Conservation (phyloP, 2,797 vertebrate genomes). For the Malurus leucopterus region DNA sequence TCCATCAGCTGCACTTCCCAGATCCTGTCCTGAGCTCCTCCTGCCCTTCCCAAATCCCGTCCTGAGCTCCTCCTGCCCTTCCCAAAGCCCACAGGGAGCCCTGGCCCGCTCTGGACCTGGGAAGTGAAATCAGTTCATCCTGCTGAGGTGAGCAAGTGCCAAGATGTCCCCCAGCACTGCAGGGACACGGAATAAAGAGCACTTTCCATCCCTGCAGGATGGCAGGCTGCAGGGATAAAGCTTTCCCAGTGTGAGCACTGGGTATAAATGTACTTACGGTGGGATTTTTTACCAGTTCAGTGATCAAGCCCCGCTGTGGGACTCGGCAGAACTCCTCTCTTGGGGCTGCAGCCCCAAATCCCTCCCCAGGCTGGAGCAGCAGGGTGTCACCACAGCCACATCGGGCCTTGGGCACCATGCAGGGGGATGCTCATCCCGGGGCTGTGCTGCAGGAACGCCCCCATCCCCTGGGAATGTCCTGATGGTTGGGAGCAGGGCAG, state of each 20-base stretch:
- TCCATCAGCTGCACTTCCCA: not conserved
- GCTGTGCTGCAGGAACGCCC: not conserved
- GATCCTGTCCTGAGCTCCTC: not conserved
- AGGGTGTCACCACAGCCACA: not conserved
- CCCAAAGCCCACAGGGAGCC: not conserved
- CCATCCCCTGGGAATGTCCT: not conserved
- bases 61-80: not conserved
- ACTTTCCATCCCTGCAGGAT: not conserved
- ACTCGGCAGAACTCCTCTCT: not conserved
- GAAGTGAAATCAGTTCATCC: not conserved
- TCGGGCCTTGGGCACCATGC: not conserved
- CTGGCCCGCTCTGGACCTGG: not conserved
- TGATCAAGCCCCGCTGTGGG: not conserved
- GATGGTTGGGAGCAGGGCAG: not conserved
- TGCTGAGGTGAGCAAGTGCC: not conserved
- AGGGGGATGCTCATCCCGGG: not conserved
- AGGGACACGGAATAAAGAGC: not conserved
- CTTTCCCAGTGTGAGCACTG: not conserved
- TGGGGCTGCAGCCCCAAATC: not conserved
- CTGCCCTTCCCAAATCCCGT: not conserved
- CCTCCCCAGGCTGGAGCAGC: not conserved
- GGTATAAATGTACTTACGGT: not conserved
- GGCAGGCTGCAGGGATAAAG: not conserved
- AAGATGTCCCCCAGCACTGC: not conserved
- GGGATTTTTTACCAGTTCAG: not conserved